Evolutionary conservation across 2,113 vertebrate species (phyloP).

Genomic region (Struthio camelus): DNA sequence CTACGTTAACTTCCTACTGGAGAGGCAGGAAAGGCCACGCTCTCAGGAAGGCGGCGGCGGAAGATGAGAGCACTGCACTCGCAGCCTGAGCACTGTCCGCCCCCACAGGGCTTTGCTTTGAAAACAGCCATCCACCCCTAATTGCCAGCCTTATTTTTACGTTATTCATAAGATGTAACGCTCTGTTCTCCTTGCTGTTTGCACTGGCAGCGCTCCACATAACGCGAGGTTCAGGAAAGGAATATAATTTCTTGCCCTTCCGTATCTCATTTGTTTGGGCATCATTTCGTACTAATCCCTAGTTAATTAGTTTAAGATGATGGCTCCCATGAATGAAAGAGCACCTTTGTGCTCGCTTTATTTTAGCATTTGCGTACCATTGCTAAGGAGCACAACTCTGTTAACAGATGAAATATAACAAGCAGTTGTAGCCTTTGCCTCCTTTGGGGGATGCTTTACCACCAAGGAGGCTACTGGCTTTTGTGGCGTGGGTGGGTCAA

Average conservation of each 20-base stretch:
- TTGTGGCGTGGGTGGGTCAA: neutral
- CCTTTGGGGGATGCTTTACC: neutral
- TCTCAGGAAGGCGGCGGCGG: fast-evolving
- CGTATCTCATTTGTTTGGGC: constrained; percentile 42
- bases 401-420: neutral
- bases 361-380: neutral
- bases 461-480: neutral
- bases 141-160: neutral
- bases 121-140: neutral
- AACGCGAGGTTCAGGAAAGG: neutral
- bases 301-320: constrained; percentile 47
- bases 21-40: fast-evolving
- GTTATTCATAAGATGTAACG: neutral
- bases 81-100: neutral
- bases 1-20: fast-evolving
- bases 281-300: constrained; percentile 49
- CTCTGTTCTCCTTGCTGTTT: neutral
- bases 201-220: constrained; percentile 9
- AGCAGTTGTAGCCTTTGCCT: neutral
- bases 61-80: neutral
- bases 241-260: constrained; percentile 20
- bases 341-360: constrained; percentile 21
- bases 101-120: neutral
- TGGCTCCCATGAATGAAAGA: constrained; percentile 19
- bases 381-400: neutral